Evolutionary conservation across 2,888 invertebrate species (phyloP), one percentile per base, ranked within the genome.

Genomic region (Polyommatus iphigenia): DNA sequence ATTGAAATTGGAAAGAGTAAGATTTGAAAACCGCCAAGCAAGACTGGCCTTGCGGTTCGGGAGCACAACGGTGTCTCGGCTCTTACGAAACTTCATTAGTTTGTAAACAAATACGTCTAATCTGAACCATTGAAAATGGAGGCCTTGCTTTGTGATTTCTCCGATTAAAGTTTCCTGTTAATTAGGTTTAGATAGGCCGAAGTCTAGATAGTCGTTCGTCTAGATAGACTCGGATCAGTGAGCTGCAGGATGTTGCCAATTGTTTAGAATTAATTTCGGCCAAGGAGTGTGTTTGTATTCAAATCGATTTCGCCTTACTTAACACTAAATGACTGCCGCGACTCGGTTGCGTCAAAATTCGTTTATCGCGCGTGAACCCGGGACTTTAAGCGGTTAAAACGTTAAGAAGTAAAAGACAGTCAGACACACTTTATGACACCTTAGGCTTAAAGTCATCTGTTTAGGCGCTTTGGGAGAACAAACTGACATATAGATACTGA

Each of bases 111-210:
- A 67, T 67, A 67, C 67, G 29, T 75, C 54, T 75, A 50, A 75
- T 75, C 46, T 73, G 20, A 41, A 73, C 73, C 73, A 73, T 73
- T 73, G 46, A 73, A 41, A 73, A 41, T 73, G 24, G 75, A 75
- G 75, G 50, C 75, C 75, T 75, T 75, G 75, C 75, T 75, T 75
- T 75, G 75, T 54, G 75, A 50, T 75, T 75, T 75, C 75, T 75
- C 75, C 29, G 29, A 75, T 75, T 50, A 18, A 50, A 29, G 75
- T 75, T 75, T 75, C 75, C 75, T 54, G 75, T 29, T 50, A 67
- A 67, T 67, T 67, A 67, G 67, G 15, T 6, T 24, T 32, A 18
- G 67, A 67, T 62, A 62, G 62, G 62, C 62, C 8, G 62, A 59
- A 59, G 8, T 59, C 59, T 59, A 59, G 24, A 13, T 24, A 13